Conservation (phyloP, 2,797 vertebrate species). For the Botia kubotai region DNA sequence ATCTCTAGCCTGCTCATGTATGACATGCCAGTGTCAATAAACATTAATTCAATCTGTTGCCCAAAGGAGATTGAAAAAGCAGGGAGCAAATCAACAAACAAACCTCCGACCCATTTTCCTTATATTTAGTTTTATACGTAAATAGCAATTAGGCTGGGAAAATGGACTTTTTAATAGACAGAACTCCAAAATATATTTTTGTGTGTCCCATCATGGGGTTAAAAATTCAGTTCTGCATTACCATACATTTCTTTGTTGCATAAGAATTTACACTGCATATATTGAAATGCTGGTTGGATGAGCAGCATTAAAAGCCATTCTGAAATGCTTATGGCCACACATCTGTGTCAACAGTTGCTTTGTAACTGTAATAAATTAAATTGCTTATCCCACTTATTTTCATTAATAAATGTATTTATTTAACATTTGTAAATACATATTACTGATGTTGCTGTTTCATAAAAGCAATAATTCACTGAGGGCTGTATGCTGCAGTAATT, state of each 20-base stretch:
- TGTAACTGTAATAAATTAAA: too few relatives aligned
- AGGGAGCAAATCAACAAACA: conserved; percentile 82
- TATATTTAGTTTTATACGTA: conserved; percentile 81
- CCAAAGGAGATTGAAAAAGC: conserved; percentile 80
- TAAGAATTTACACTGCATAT: too few relatives aligned
- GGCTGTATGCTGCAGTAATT: not conserved
- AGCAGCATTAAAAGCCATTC: too few relatives aligned
- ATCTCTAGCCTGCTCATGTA: conserved; percentile 78
- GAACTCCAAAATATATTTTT: conserved; percentile 33
- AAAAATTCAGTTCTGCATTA: not conserved
- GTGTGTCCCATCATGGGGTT: not conserved
- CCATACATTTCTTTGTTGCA: not conserved
- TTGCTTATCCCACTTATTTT: too few relatives aligned
- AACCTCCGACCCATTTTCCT: conserved; percentile 72
- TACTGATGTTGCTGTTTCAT: not conserved
- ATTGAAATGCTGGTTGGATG: too few relatives aligned
- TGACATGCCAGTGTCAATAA: conserved; percentile 78
- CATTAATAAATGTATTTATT: not conserved
- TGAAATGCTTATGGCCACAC: too few relatives aligned
- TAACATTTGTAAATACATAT: not conserved
- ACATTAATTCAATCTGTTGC: conserved; percentile 83
- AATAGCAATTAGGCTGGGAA: conserved; percentile 79
- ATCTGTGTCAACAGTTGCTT: too few relatives aligned
- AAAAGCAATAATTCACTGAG: not conserved
- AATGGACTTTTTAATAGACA: conserved; percentile 57